A percentile compares a stretch with the other conserved stretches of the same genome.
phyloP scores from a whole-genome alignment of 2,797 vertebrate species.

The Crocodylus rhombifer region DNA sequence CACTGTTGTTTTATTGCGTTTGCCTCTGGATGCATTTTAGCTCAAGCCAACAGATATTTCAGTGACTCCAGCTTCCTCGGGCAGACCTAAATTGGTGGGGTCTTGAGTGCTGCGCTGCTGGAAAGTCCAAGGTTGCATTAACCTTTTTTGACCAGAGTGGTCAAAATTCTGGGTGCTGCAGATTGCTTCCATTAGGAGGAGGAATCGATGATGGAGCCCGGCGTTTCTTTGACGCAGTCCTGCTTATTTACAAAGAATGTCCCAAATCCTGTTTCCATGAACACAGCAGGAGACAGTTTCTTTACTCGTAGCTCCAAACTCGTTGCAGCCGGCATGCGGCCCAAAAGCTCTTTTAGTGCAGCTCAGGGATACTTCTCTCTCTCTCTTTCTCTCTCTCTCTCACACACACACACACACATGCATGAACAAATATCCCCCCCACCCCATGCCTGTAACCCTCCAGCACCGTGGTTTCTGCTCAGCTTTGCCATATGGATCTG shows the following conservation, averaged over 20 bases:
- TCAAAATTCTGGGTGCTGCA: fast-evolving
- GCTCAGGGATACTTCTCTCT: no score
- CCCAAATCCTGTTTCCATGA: fast-evolving
- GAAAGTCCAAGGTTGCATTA: slow-evolving; percentile 63
- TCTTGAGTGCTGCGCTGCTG: slow-evolving; percentile 54
- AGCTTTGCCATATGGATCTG: no score
- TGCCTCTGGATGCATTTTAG: slow-evolving; percentile 69
- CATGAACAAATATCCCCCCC: no score
- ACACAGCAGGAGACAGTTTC: fast-evolving
- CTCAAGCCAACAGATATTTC: slow-evolving; percentile 71
- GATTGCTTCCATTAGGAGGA: neutral
- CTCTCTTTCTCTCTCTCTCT: no score
- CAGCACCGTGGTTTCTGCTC: no score
- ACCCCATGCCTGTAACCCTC: no score
- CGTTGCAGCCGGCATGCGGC: no score
- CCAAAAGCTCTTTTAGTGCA: no score
- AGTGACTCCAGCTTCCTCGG: slow-evolving; percentile 58
- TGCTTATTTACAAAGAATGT: neutral
- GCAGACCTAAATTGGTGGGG: slow-evolving; percentile 40
- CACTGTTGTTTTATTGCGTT: slow-evolving; percentile 69
- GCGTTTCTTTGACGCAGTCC: fast-evolving
- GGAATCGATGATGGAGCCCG: neutral
- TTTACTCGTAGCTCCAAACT: no score
- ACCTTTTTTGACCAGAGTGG: slow-evolving; percentile 31
- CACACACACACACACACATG: no score